Evolutionary conservation across 2,888 invertebrate species (phyloP), one percentile per base, ranked within the genome.

Genomic region (Rhyacophila evoluta): DNA sequence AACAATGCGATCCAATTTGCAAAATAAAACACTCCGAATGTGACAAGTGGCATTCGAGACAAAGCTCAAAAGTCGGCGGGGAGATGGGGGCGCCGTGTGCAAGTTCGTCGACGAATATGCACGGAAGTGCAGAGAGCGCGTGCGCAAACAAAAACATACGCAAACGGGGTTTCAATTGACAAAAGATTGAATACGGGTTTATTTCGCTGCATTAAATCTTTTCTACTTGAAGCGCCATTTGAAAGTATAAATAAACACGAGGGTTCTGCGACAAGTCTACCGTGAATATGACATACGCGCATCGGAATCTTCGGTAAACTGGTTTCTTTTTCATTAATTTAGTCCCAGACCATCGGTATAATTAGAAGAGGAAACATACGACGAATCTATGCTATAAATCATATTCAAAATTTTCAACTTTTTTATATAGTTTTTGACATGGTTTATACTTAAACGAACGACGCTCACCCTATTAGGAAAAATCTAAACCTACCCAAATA

Each of bases 1-100:
- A 75, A 69, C 69, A 75, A 75, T 70, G 75, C 39, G 70, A 75
- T 75, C 75, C 75, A 75, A 75, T 75, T 75, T 75, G 69, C 75
- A 70, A 70, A 75, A 68, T 69, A 69, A 75, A 75, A 75, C 75
- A 75, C 75, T 75, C 75, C 69, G 33, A 69, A 69, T 25, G 29
- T 69, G 29, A 55, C 55, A 55, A 55, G 55, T 55, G 55, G 55
- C 55, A 55, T 55, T 55, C 19, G 75, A 25, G 33, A 69, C 69
- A 69, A 29, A 28, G 69, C 69, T 27, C 41, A 8, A 15, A n/a
- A 11, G 4, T 41, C 3, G 41, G 41, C 4, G 41, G 15, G 41
- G 12, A 11, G 41, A n/a, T n/a, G 69, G 69, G 29, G 69, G 69
- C 28, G 28, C 69, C 12, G 27, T n/a, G 28, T 68, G 27, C n/a